Evolutionary conservation across 2,888 invertebrate species (phyloP).

Genomic region (Nymphalis polychloros): DNA sequence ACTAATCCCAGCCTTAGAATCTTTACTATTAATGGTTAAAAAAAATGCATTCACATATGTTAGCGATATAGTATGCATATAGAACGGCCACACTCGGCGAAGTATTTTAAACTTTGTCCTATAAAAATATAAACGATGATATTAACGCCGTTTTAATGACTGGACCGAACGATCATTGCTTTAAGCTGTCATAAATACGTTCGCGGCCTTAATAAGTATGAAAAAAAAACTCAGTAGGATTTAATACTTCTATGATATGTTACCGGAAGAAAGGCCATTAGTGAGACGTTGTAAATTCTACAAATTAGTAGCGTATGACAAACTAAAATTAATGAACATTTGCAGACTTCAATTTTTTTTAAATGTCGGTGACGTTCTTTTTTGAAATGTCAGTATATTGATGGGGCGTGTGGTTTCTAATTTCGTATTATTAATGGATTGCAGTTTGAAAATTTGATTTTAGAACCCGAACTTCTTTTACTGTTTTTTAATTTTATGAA

Average conservation of each 20-base stretch:
- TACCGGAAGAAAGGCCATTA: conserved; percentile 75
- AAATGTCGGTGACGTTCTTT: conserved; percentile 55
- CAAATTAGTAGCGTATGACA: conserved; percentile 79
- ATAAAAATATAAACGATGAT: conserved; percentile 50
- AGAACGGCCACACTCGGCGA: conserved; percentile 31
- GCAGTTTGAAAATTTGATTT: conserved; percentile 52
- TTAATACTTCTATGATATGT: conserved; percentile 66
- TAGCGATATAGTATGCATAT: conserved; percentile 3
- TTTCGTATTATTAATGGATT: not conserved
- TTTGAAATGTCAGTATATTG: not conserved
- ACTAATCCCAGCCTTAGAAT: no score
- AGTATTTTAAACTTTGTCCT: conserved; percentile 19
- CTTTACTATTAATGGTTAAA: no score
- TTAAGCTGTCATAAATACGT: conserved; percentile 76
- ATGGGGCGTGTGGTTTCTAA: not conserved
- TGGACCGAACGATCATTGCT: conserved; percentile 59
- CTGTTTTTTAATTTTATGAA: no score
- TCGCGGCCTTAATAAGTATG: conserved; percentile 49
- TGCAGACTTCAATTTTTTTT: conserved; percentile 56
- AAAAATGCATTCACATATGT: not conserved
- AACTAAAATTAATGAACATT: conserved; percentile 75
- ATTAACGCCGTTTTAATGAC: conserved; percentile 65
- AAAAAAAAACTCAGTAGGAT: conserved; percentile 54
- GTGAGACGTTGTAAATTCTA: conserved; percentile 71
- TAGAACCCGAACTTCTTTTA: conserved; percentile 35